Evolutionary conservation across 2,113 vertebrate species (phyloP), one percentile per base, ranked within the genome.

Genomic region (Bungarus multicinctus): DNA sequence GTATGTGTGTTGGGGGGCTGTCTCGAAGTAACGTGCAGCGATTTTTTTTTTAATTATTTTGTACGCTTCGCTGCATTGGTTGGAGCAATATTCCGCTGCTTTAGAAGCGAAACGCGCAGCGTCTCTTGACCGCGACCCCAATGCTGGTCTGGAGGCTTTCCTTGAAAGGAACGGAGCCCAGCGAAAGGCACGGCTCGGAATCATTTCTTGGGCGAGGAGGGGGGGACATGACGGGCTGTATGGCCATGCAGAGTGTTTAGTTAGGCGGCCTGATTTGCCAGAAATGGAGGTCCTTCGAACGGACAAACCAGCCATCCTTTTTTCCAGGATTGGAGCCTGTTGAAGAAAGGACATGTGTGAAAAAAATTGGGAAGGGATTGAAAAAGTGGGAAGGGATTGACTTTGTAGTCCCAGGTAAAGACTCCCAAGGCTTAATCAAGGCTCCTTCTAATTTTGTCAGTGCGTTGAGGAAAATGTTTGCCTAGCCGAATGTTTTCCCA

Each of bases 401-500:
- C 34, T 81, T 43, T 43, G 34, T 22, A 81, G 18, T 43, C 34
- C 74, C 34, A 81, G 34, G 34, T 81, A 43, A 81, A 81, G 74
- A 34, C 34, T 43, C n/a, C 34, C 74, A 50, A 94, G 95, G 69
- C 93, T 87, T 93, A 94, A 95, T 90, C 95, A 92, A 96, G 94
- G 93, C 95, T 96, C 93, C 93, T 43, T 43, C 74, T 43, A 43
- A 81, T 43, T 94, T 95, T 95, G 95, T 93, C 95, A 90, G 92
- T 95, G 96, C 96, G 96, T 96, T 96, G 96, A 94, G 94, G 94
- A 92, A 88, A 92, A 94, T 91, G 94, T 89, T 94, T 96, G 90
- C 81, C 96, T 93, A 87, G 93, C 90, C 22, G 89, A 92, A 93
- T 87, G n/a, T 92, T 88, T 93, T 93, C 52, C 91, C 91, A 93